Percentiles rank a stretch among this genome's conserved stretches.
phyloP scores from a whole-genome alignment of 2,113 vertebrate species.

The Datnioides undecimradiatus region DNA sequence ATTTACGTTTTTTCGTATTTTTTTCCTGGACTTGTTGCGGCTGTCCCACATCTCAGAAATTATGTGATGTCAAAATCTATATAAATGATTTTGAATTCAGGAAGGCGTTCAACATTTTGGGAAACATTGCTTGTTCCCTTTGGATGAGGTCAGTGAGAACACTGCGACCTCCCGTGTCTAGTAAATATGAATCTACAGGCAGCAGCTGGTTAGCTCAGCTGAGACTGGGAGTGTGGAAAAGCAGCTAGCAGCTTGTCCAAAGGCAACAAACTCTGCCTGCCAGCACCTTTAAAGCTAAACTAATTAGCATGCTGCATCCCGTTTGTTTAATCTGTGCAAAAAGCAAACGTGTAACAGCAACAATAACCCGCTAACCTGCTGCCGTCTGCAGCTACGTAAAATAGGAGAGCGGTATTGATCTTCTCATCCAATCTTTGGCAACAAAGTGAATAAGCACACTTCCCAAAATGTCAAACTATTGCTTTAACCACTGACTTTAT shows the following conservation, averaged over 20 bases:
- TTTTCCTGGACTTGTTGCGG: not conserved
- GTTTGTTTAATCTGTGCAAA: not conserved
- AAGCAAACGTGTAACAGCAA: not conserved
- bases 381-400: not conserved
- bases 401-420: not conserved
- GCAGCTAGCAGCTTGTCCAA: not conserved
- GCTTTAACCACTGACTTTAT: not conserved
- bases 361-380: not conserved
- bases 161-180: not conserved
- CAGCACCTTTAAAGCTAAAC: not conserved
- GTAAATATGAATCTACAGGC: not conserved
- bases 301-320: not conserved
- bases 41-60: not conserved
- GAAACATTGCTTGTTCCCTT: not conserved
- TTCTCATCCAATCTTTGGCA: not conserved
- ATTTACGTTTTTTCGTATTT: not conserved
- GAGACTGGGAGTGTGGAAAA: not conserved
- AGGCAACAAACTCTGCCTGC: not conserved
- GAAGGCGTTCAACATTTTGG: not conserved
- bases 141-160: not conserved
- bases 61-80: not conserved
- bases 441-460: constrained; percentile 19
- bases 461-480: constrained; percentile 23
- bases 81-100: not conserved
- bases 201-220: not conserved